Evolutionary conservation across 2,797 vertebrate species (phyloP).

Genomic region (Malacoraja senta): DNA sequence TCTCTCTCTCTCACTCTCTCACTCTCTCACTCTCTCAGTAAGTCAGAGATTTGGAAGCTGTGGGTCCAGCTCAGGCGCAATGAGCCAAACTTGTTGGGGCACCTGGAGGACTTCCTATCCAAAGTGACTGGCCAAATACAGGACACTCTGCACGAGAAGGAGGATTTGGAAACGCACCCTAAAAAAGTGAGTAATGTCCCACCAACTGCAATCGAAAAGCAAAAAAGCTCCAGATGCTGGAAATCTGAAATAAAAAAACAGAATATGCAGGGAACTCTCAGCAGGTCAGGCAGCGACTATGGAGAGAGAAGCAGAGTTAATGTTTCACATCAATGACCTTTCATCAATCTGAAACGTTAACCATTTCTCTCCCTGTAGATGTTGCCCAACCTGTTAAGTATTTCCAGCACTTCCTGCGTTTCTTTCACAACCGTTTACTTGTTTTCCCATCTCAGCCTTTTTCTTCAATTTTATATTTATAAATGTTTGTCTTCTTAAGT

Average conservation of each 20-base stretch:
- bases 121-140: constrained; percentile 56
- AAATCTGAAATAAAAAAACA: no score
- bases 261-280: no score
- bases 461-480: no score
- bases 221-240: no score
- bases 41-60: constrained; percentile 58
- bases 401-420: not conserved
- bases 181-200: constrained; percentile 52
- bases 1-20: no score
- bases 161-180: constrained; percentile 54
- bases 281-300: no score
- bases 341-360: no score
- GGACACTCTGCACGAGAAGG: constrained; percentile 50
- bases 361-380: no score
- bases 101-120: constrained; percentile 58
- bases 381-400: no score
- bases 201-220: not conserved
- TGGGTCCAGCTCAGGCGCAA: constrained; percentile 58
- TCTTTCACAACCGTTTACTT: not conserved
- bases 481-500: no score
- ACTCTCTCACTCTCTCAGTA: constrained; percentile 43
- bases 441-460: not conserved
- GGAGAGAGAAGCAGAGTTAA: no score
- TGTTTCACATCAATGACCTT: no score
- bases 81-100: constrained; percentile 56